Evolutionary conservation across 1,140 invertebrate genomes (phyloP).

Genomic region (Nasonia longicornis): DNA sequence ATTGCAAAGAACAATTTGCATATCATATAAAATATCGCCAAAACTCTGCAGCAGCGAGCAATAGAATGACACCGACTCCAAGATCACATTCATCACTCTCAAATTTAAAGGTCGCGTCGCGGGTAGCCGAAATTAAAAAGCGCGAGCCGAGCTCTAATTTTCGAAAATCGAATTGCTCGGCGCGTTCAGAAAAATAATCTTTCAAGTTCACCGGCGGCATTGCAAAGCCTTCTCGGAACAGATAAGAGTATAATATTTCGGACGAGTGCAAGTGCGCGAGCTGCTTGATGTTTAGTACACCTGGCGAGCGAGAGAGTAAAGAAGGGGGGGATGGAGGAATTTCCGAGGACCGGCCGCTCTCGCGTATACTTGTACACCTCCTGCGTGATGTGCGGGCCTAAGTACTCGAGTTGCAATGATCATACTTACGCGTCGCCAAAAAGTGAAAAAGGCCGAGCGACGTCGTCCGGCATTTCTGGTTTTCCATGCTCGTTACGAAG

Average conservation of each 20-base stretch:
- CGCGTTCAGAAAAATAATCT: background rate
- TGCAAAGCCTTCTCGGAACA: background rate
- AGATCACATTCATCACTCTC: background rate
- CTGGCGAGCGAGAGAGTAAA: background rate
- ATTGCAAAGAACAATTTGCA: background rate
- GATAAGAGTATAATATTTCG: background rate
- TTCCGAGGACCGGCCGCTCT: slow-evolving; percentile 2
- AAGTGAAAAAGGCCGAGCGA: slow-evolving; percentile 40
- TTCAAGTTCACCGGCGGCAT: background rate
- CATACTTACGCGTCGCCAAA: slow-evolving; percentile 18
- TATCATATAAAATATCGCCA: background rate
- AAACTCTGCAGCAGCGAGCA: background rate
- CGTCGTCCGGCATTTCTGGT: slow-evolving; percentile 36
- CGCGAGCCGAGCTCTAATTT: background rate
- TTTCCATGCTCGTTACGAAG: slow-evolving; percentile 44
- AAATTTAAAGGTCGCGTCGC: background rate
- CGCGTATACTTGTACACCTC: background rate
- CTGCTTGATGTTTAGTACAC: background rate
- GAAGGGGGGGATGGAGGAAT: slow-evolving; percentile 8
- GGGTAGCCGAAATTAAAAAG: background rate
- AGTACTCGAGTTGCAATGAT: slow-evolving; percentile 37
- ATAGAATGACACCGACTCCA: background rate
- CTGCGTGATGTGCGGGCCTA: slow-evolving; percentile 8
- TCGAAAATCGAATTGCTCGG: background rate
- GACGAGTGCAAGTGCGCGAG: background rate